Conservation (phyloP, 2,888 invertebrate species). For the Volucella inanis region DNA sequence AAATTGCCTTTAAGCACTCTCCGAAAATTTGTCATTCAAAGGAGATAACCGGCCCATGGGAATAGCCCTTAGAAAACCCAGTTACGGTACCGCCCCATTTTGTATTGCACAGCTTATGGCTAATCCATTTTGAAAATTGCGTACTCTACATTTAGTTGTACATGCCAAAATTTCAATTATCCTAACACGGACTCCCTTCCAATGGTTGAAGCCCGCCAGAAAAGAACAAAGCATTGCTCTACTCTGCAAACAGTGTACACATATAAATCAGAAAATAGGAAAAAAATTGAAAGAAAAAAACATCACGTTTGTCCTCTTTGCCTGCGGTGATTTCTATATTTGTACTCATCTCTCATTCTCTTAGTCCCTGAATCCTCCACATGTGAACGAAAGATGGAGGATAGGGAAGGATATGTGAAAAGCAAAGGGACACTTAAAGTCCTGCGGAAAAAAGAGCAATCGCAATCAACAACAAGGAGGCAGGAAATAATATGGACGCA, state of each 20-base stretch:
- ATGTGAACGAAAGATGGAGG: not conserved
- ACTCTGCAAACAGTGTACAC: conserved; percentile 25
- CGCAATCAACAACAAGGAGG: conserved; percentile 42
- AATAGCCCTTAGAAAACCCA: not conserved
- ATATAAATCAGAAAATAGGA: conserved; percentile 28
- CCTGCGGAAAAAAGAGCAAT: conserved; percentile 68
- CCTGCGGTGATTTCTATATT: conserved; percentile 71
- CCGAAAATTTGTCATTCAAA: conserved; percentile 55
- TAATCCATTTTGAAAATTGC: conserved; percentile 71
- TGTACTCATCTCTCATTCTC: conserved; percentile 17
- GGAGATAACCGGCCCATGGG: conserved; percentile 44
- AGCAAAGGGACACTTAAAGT: conserved; percentile 53
- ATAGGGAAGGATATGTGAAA: conserved; percentile 33
- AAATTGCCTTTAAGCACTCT: conserved; percentile 25
- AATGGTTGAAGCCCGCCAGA: not conserved
- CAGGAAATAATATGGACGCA: conserved; percentile 66
- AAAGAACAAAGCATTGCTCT: conserved; percentile 47
- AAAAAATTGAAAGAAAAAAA: conserved; percentile 72
- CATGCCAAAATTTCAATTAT: conserved; percentile 70
- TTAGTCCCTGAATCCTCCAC: not conserved
- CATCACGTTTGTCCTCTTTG: conserved; percentile 66
- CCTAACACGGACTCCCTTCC: conserved; percentile 43
- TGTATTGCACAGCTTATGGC: conserved; percentile 27
- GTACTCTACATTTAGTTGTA: conserved; percentile 47
- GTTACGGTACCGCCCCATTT: no score